Evolutionary conservation across 2,797 vertebrate genomes (phyloP).

Genomic region (Enteromius mattozi): DNA sequence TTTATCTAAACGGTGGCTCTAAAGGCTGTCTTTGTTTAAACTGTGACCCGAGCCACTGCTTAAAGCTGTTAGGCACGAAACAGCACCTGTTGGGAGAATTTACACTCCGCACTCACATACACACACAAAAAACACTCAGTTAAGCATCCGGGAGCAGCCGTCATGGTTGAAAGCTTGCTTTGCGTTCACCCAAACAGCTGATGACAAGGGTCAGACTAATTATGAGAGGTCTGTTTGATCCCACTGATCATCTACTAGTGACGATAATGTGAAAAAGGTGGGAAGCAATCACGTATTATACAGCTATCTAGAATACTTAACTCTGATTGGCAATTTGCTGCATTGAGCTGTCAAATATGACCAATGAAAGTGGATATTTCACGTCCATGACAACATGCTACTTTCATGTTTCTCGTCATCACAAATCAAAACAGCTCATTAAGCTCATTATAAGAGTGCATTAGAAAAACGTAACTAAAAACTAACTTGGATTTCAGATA

Average conservation of each 20-base stretch:
- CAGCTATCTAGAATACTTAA: neutral
- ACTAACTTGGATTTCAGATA: neutral
- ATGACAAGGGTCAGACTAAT: slow-evolving; percentile 1
- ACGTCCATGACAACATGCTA: neutral
- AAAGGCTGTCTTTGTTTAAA: slow-evolving; percentile 13
- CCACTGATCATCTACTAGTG: neutral
- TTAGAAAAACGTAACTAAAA: neutral
- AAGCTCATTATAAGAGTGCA: neutral
- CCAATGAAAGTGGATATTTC: neutral
- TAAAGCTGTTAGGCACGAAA: slow-evolving; percentile 29
- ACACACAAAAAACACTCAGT: slow-evolving; percentile 5
- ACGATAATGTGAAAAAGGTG: neutral
- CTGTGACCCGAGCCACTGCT: neutral
- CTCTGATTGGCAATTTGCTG: neutral
- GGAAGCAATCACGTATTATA: neutral
- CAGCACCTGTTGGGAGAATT: slow-evolving; percentile 38
- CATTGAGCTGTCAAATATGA: neutral
- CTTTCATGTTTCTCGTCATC: neutral
- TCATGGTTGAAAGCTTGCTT: neutral
- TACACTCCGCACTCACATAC: neutral
- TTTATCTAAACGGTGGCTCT: neutral
- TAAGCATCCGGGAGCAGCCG: neutral
- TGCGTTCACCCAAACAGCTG: neutral
- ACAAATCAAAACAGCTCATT: neutral
- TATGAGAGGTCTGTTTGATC: neutral